phyloP scores from a whole-genome alignment of 1,140 invertebrate genomes.

The Octopus bimaculoides region DNA sequence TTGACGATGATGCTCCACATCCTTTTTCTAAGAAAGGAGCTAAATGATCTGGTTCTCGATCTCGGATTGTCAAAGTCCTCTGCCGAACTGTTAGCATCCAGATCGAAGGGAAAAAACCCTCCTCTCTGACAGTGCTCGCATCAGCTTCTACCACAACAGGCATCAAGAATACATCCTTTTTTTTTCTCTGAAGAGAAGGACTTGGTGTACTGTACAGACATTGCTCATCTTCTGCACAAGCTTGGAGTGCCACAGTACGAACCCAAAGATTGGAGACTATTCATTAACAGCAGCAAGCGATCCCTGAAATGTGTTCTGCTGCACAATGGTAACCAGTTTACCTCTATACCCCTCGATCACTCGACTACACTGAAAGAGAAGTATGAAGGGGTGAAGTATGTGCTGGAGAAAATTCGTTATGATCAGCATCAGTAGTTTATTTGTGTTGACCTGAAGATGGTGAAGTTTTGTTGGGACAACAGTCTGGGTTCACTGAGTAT shows the following conservation, averaged over 20 bases:
- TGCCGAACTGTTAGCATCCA: constrained; percentile 7
- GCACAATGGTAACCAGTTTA: constrained; percentile 2
- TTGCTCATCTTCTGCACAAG: neutral
- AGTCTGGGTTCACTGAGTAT: neutral
- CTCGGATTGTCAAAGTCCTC: neutral
- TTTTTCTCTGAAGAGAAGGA: neutral
- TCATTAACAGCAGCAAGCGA: constrained; percentile 3
- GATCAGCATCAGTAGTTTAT: neutral
- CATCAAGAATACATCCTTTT: neutral
- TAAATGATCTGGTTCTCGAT: constrained; percentile 9
- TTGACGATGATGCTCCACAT: neutral
- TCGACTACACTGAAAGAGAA: neutral
- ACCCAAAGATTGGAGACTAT: constrained; percentile 6
- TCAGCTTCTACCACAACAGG: neutral
- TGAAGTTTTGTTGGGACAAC: neutral
- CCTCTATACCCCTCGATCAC: neutral
- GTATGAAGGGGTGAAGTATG: constrained; percentile 6
- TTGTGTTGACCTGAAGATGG: constrained; percentile 8
- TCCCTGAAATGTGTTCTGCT: neutral
- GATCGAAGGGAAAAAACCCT: neutral
- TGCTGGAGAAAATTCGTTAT: constrained; percentile 6
- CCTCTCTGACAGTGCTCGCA: neutral
- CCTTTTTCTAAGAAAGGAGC: neutral
- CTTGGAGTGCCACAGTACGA: neutral
- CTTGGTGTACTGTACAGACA: neutral